These are phyloP conservation scores for Anas platyrhynchos DNA, from an alignment of 2,113 vertebrate genomes.

Conservation along the genomic window DNA sequence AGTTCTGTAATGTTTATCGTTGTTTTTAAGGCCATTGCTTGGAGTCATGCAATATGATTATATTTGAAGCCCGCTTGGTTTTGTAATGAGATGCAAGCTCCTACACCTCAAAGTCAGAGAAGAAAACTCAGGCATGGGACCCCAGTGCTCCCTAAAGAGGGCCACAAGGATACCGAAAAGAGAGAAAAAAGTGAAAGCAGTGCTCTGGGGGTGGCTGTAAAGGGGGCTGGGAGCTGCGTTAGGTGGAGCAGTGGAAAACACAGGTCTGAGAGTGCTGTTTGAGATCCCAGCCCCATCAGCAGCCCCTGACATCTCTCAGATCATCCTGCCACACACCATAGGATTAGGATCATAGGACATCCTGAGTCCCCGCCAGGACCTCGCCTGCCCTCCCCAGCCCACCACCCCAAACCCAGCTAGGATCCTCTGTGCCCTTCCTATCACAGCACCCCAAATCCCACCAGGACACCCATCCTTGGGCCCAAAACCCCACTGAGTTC, in stretches of 20 bases:
- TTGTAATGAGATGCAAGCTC: not conserved
- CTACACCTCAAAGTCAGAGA: not conserved
- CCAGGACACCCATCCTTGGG: not conserved
- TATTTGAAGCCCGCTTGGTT: not conserved
- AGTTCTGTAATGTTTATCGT: not conserved
- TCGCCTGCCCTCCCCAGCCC: not conserved
- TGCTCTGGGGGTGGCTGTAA: not conserved
- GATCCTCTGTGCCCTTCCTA: not conserved
- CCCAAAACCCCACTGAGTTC: not conserved
- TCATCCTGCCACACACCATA: not conserved
- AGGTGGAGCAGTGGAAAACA: not conserved
- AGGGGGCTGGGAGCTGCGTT: not conserved
- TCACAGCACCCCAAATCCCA: not conserved
- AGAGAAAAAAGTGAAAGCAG: not conserved
- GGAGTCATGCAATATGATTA: not conserved
- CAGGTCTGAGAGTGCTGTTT: not conserved
- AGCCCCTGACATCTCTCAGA: not conserved
- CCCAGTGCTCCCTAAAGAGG: not conserved
- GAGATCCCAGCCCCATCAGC: not conserved
- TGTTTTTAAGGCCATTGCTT: not conserved
- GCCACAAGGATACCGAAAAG: not conserved
- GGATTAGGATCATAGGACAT: not conserved
- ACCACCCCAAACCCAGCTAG: too few relatives aligned
- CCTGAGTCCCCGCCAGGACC: not conserved
- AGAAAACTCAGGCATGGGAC: not conserved